A percentile compares a stretch with the other conserved stretches of the same genome.
Conservation (phyloP, 2,113 vertebrate genomes). For the Phodopus roborovskii region DNA sequence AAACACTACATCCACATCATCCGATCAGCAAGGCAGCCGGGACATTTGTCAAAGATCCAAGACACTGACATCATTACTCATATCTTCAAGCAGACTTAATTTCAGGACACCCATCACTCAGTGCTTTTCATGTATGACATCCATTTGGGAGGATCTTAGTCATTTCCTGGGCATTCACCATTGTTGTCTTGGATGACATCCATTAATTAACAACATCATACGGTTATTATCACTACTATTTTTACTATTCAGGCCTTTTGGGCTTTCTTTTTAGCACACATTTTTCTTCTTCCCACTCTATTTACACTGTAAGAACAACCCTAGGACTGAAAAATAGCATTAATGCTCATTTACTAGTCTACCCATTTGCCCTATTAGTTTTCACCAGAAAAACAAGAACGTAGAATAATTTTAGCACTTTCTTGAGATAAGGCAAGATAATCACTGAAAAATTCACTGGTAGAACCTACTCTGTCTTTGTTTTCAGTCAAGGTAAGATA, state of each 20-base stretch:
- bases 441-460: neutral
- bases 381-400: neutral
- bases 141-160: neutral
- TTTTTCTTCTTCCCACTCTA: too few species aligned
- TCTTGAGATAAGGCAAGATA: neutral
- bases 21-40: neutral
- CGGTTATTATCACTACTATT: neutral
- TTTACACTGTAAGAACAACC: neutral
- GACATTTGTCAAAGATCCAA: conserved; percentile 43
- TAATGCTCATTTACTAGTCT: neutral
- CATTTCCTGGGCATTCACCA: neutral
- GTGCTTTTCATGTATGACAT: neutral
- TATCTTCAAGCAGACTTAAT: conserved; percentile 45
- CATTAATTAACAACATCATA: conserved; percentile 18
- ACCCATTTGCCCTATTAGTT: neutral
- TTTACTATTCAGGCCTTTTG: neutral
- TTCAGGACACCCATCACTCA: conserved; percentile 21
- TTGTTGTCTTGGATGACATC: neutral
- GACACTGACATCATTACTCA: conserved; percentile 5
- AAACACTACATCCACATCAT: neutral
- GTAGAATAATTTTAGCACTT: neutral
- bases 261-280: conserved; percentile 16
- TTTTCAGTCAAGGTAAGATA: neutral
- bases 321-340: neutral
- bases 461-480: neutral